Conservation (phyloP, 2,113 vertebrate species). For the Seriola quinqueradiata region DNA sequence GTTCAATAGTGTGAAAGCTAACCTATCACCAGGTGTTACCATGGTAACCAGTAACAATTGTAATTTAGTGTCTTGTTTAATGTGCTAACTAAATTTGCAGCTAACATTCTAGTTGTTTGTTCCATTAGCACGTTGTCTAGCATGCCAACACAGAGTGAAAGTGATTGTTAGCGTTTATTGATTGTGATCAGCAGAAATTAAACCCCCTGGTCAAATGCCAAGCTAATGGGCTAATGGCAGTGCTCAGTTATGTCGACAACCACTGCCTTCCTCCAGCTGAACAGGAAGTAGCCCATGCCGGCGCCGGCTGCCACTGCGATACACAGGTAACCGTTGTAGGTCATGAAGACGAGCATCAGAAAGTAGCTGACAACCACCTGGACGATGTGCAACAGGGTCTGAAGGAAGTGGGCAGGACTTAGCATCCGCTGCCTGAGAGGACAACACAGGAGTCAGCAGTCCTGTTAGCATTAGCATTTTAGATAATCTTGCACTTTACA, state of each 20-base stretch:
- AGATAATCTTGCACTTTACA: too few species aligned
- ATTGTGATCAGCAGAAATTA: constrained; percentile 37
- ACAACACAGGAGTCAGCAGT: not conserved
- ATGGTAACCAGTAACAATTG: constrained; percentile 7
- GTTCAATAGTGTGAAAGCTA: constrained; percentile 28
- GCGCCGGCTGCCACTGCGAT: constrained; percentile 93
- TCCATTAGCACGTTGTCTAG: not conserved
- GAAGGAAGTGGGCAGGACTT: constrained; percentile 93
- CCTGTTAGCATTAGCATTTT: not conserved
- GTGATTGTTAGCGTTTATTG: constrained; percentile 4
- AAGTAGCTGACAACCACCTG: constrained; percentile 98
- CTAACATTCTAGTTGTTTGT: not conserved
- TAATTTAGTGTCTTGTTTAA: constrained; percentile 27
- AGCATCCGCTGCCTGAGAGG: constrained; percentile 92
- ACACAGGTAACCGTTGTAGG: constrained; percentile 97
- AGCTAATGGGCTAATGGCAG: constrained; percentile 87
- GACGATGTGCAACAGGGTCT: constrained; percentile 92
- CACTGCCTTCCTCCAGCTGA: constrained; percentile 98
- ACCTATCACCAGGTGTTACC: constrained; percentile 11
- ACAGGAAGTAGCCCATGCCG: constrained; percentile 95
- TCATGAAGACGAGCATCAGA: constrained; percentile 99
- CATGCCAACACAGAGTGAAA: not conserved
- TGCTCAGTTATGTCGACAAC: constrained; percentile 99
- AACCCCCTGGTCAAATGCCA: not conserved
- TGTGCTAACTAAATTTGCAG: not conserved